A percentile compares a stretch with the other conserved stretches of the same genome.
Evolutionary conservation across 2,113 vertebrate genomes (phyloP).

Genomic region (Takifugu flavidus): DNA sequence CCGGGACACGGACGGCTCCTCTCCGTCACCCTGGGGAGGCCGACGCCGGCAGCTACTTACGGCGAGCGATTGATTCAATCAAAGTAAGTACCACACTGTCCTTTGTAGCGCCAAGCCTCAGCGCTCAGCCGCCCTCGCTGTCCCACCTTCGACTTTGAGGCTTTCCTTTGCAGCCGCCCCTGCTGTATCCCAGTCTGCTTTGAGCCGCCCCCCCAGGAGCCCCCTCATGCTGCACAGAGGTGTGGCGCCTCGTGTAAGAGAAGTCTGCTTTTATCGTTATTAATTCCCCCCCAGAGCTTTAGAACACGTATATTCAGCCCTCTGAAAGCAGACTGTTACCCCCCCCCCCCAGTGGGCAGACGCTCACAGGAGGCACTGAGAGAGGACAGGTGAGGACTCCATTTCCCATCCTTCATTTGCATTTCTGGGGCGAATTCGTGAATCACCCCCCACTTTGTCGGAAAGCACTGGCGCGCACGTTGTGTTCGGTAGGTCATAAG

Average conservation of each 20-base stretch:
- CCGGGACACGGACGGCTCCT: constrained; percentile 53
- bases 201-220: neutral
- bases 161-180: constrained; percentile 23
- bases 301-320: constrained; percentile 34
- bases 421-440: constrained; percentile 50
- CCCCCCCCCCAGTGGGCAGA: constrained; percentile 34
- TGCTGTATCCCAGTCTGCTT: neutral
- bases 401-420: constrained; percentile 54
- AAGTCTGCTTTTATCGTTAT: constrained; percentile 16
- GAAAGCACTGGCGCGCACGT: too few species aligned
- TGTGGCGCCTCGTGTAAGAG: constrained; percentile 23
- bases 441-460: too few species aligned
- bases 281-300: constrained; percentile 29
- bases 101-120: constrained; percentile 64
- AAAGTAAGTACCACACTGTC: constrained; percentile 66
- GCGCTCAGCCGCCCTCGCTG: constrained; percentile 57
- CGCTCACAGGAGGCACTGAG: constrained; percentile 31
- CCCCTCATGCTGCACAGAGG: neutral
- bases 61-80: constrained; percentile 76
- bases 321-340: constrained; percentile 24
- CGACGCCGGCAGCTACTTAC: constrained; percentile 69
- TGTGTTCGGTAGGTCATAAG: constrained; percentile 29
- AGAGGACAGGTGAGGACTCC: constrained; percentile 42
- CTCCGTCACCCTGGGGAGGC: constrained; percentile 67
- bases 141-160: constrained; percentile 58